Conservation (phyloP, 2,797 vertebrate species). For the Furcifer pardalis region DNA sequence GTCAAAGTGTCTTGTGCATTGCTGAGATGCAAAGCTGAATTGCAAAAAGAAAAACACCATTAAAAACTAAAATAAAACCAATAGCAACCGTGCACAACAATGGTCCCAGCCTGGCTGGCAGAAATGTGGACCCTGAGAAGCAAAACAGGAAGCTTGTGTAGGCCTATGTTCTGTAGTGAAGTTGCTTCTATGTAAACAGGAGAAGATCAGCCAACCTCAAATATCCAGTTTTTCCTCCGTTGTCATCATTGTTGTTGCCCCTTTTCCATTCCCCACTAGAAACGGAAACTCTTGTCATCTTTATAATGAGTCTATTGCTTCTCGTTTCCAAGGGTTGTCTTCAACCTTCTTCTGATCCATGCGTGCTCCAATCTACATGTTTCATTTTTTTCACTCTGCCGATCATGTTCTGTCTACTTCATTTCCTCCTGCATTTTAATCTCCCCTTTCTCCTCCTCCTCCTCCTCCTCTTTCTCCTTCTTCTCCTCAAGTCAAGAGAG, state of each 20-base stretch:
- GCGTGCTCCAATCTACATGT: no score
- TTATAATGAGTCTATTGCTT: background rate
- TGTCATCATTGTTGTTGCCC: background rate
- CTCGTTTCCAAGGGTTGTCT: background rate
- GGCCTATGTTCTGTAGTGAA: background rate
- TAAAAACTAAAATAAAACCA: no score
- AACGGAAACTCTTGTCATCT: background rate
- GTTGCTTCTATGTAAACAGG: constrained; percentile 6
- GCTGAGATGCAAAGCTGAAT: constrained; percentile 62
- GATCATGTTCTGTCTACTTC: no score
- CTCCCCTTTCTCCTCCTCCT: background rate
- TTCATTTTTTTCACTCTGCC: no score
- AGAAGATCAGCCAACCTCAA: background rate
- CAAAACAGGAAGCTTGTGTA: constrained; percentile 10
- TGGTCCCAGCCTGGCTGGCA: constrained; percentile 35
- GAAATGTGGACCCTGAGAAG: constrained; percentile 38
- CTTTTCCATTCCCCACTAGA: background rate
- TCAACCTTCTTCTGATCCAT: no score
- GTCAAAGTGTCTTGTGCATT: constrained; percentile 47
- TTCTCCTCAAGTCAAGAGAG: no score
- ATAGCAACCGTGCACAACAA: no score
- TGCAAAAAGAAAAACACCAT: no score
- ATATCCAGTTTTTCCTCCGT: background rate
- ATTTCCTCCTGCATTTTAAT: no score
- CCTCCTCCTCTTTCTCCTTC: no score